Evolutionary conservation across 2,888 invertebrate genomes (phyloP).

Genomic region (Heteromyza rotundicornis): DNA sequence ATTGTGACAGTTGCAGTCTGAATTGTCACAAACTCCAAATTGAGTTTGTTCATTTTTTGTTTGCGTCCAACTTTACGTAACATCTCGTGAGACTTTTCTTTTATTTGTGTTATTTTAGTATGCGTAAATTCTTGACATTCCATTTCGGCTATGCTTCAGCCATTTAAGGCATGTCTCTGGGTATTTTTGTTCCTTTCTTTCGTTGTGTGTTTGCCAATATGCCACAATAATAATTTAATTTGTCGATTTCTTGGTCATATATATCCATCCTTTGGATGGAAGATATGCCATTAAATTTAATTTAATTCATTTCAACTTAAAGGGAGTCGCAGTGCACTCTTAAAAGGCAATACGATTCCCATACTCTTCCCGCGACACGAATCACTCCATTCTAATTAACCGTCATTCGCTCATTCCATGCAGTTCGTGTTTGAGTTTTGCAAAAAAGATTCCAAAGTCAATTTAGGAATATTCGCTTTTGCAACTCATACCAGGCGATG

Average conservation of each 20-base stretch:
- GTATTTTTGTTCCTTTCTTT: not conserved
- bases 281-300: constrained; percentile 26
- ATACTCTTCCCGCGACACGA: no score
- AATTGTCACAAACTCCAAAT: constrained; percentile 16
- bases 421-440: constrained; percentile 8
- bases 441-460: constrained; percentile 5
- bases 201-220: not conserved
- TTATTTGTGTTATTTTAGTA: constrained; percentile 25
- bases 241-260: not conserved
- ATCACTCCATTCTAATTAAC: constrained; percentile 31
- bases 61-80: not conserved
- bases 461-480: not conserved
- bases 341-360: not conserved
- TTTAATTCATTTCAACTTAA: constrained; percentile 15
- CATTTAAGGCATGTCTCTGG: constrained; percentile 6
- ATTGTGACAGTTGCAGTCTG: constrained; percentile 23
- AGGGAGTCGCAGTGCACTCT: not conserved
- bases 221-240: constrained; percentile 10
- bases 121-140: not conserved
- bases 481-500: not conserved
- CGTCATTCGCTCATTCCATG: constrained; percentile 25
- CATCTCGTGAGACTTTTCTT: not conserved
- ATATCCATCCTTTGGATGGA: constrained; percentile 5
- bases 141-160: no score
- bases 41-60: constrained; percentile 14